A percentile compares a stretch with the other conserved stretches of the same genome.
Evolutionary conservation across 2,797 vertebrate genomes (phyloP).

Genomic region (Acropternis orthonyx): DNA sequence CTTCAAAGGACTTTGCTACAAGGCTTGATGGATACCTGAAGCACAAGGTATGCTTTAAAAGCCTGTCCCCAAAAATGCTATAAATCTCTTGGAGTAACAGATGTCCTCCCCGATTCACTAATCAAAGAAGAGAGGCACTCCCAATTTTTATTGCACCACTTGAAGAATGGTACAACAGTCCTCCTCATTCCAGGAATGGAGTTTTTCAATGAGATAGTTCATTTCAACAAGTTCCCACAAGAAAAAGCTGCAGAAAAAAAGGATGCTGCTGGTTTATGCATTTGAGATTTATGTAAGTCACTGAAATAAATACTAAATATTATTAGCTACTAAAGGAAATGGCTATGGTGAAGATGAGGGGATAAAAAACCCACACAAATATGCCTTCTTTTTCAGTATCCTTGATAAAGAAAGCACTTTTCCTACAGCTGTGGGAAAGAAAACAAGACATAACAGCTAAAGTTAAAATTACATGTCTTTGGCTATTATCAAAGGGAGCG

Average conservation of each 20-base stretch:
- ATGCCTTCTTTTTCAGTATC: not conserved
- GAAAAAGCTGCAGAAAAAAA: conserved; percentile 29
- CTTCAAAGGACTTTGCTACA: not conserved
- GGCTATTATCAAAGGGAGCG: conserved; percentile 29
- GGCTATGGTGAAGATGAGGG: not conserved
- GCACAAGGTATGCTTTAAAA: not conserved
- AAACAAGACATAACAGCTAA: not conserved
- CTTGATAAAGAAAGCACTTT: conserved; percentile 33
- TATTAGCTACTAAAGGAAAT: conserved; percentile 59
- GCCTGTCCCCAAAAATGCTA: not conserved
- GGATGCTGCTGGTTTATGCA: conserved; percentile 29
- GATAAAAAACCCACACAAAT: not conserved
- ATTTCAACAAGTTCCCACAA: conserved; percentile 44
- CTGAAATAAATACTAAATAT: conserved; percentile 43
- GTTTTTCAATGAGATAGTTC: conserved; percentile 23
- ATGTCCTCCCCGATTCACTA: not conserved
- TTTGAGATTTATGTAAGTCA: conserved; percentile 45
- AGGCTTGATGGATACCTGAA: not conserved
- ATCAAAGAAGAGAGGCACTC: not conserved
- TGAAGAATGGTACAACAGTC: not conserved
- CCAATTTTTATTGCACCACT: not conserved
- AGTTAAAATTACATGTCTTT: conserved; percentile 21
- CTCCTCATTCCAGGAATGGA: not conserved
- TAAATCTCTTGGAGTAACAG: not conserved
- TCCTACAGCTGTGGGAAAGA: conserved; percentile 56